phyloP scores from a whole-genome alignment of 2,888 invertebrate species.

The Ganaspis brasiliensis region DNA sequence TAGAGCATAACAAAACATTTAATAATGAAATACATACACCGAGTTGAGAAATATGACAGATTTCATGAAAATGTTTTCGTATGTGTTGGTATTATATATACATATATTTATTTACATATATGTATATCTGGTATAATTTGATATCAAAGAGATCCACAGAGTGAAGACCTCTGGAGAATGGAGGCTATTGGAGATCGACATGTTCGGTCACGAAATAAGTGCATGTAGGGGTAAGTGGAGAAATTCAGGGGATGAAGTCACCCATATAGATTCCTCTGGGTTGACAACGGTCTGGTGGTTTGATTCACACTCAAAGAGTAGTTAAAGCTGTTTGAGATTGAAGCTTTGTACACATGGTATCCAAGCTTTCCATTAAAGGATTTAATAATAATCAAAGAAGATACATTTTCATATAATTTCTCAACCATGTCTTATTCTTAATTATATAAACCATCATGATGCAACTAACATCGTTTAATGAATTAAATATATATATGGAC shows the following conservation, averaged over 20 bases:
- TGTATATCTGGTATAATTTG: not conserved
- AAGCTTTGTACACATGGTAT: slow-evolving; percentile 21
- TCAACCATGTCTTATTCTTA: not conserved
- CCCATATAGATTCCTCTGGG: slow-evolving; percentile 15
- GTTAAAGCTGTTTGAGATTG: slow-evolving; percentile 28
- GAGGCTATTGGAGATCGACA: slow-evolving; percentile 38
- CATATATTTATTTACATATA: not conserved
- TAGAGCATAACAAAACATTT: not conserved
- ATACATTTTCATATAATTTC: slow-evolving; percentile 19
- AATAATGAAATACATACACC: not conserved
- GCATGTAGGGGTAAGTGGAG: slow-evolving; percentile 13
- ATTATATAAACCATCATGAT: too few species aligned
- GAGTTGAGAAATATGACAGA: not conserved
- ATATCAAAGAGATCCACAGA: slow-evolving; percentile 10
- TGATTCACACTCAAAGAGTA: slow-evolving; percentile 36
- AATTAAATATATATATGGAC: too few species aligned
- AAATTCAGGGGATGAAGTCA: slow-evolving; percentile 34
- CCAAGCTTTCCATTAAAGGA: slow-evolving; percentile 35
- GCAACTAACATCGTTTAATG: too few species aligned
- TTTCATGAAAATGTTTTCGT: not conserved
- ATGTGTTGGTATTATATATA: not conserved
- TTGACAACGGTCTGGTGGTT: slow-evolving; percentile 38
- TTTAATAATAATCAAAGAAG: slow-evolving; percentile 35
- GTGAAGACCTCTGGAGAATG: slow-evolving; percentile 9
- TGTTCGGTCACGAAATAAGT: slow-evolving; percentile 26